A percentile compares a stretch with the other conserved stretches of the same genome.
These are phyloP conservation scores for Sinhomidia bicolor DNA, from an alignment of 2,888 invertebrate species.

Conservation along the genomic window DNA sequence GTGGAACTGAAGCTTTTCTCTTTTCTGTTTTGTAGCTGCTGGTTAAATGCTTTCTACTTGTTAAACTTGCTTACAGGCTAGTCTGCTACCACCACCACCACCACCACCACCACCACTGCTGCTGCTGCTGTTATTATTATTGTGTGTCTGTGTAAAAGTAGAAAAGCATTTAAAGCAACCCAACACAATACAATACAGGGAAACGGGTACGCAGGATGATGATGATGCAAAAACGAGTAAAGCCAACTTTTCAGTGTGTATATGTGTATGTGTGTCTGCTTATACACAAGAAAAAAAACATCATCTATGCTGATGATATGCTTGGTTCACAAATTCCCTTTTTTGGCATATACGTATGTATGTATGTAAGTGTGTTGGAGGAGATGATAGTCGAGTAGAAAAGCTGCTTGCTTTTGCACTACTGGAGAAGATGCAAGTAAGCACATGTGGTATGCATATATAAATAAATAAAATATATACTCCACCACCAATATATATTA, in stretches of 20 bases:
- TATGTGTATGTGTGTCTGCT: background rate
- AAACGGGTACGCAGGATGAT: background rate
- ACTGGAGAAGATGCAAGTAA: constrained; percentile 4
- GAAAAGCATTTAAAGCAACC: constrained; percentile 15
- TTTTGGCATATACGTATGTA: too few species aligned
- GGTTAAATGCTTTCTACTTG: background rate
- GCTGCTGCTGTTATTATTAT: too few species aligned
- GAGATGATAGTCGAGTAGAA: constrained; percentile 1
- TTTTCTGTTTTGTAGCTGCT: background rate
- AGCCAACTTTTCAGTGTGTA: background rate
- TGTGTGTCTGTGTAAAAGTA: too few species aligned
- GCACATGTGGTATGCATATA: background rate
- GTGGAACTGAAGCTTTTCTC: background rate
- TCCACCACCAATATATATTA: too few species aligned
- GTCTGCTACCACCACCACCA: too few species aligned
- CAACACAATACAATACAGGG: too few species aligned
- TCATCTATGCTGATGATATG: background rate
- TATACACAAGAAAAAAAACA: background rate
- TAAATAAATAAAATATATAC: background rate
- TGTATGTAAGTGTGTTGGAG: background rate
- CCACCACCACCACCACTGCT: too few species aligned
- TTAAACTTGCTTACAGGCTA: too few species aligned
- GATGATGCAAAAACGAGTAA: background rate
- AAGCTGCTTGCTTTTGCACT: constrained; percentile 46
- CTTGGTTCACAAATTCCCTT: background rate